Conservation (phyloP, 2,797 vertebrate genomes). For the Hydrolagus colliei region DNA sequence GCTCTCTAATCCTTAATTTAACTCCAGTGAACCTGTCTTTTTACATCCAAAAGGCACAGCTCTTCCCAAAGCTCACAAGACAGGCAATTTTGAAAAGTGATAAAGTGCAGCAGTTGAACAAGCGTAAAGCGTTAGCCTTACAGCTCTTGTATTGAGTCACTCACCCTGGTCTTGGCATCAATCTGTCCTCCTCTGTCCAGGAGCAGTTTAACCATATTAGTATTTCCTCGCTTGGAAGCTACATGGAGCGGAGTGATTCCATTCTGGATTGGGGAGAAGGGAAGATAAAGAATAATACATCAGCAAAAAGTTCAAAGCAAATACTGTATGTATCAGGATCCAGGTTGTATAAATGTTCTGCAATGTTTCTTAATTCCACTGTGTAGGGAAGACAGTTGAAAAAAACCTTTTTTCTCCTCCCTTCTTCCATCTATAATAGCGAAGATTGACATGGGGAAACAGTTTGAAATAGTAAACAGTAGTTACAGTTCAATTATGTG, state of each 20-base stretch:
- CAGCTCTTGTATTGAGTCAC: slow-evolving; percentile 42
- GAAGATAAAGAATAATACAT: not conserved
- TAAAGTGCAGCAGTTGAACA: slow-evolving; percentile 35
- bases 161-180: slow-evolving; percentile 93
- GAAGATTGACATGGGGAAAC: no score
- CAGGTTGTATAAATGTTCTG: no score
- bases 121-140: slow-evolving; percentile 40
- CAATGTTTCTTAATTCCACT: no score
- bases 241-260: slow-evolving; percentile 95
- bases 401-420: no score
- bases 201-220: slow-evolving; percentile 92
- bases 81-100: slow-evolving; percentile 20
- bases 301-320: not conserved
- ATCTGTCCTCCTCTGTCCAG: slow-evolving; percentile 91
- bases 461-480: no score
- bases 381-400: no score
- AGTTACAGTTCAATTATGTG: no score
- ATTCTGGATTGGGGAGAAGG: slow-evolving; percentile 62
- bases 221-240: slow-evolving; percentile 95
- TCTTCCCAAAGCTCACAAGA: not conserved
- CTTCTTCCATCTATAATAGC: no score
- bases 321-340: not conserved
- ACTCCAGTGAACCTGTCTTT: not conserved
- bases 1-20: not conserved
- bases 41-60: not conserved